Base-by-base conservation (phyloP, 2,797 vertebrate species). In the Holocentrus rufus region DNA sequence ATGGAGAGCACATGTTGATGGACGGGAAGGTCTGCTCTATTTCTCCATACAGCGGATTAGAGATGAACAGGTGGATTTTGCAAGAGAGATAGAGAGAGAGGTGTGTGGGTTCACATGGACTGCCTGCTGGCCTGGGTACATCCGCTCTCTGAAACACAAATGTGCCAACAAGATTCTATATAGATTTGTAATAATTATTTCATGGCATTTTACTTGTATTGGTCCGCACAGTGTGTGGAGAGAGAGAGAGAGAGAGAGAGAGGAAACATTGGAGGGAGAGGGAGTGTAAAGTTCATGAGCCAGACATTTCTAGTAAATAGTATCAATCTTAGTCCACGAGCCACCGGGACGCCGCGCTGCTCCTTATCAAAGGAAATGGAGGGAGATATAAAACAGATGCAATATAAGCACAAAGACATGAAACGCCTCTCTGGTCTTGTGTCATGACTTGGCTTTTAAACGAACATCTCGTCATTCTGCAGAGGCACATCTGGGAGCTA, bases 11-110 rank as follows among this genome's bases (percentile, higher is more conserved):
- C 82, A 74, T 72, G 69, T 53, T 75, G 79, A 77, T 69, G 65
- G 57, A 65, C 1, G 34, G 23, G 39, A 74, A 53, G 52, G 75
- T 79, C 74, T 85, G 78, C 74, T 90, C 82, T 69, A 58, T 65
- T 86, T 86, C 73, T 79, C 81, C 30, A 79, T 13, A 39, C 62
- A 80, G 77, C 52, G 67, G 85, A 89, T 92, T 90, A 90, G 47
- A 64, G 80, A 54, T 64, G 59, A 70, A 65, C 72, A 79, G 74
- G 80, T 84, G 66, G 78, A 77, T 80, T 84, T 80, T 60, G n/a
- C 25, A 34, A 55, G 63, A 67, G 63, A 76, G 55, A n/a, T 56
- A 59, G 58, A n/a, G 74, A 30, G 9, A 18, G 44, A 14, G 52
- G 17, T 64, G 30, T 39, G 60, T 23, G 15, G 52, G 53, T 52